Evolutionary conservation across 2,888 invertebrate species (phyloP), one percentile per base, ranked within the genome.

Genomic region (Cenopis cana): DNA sequence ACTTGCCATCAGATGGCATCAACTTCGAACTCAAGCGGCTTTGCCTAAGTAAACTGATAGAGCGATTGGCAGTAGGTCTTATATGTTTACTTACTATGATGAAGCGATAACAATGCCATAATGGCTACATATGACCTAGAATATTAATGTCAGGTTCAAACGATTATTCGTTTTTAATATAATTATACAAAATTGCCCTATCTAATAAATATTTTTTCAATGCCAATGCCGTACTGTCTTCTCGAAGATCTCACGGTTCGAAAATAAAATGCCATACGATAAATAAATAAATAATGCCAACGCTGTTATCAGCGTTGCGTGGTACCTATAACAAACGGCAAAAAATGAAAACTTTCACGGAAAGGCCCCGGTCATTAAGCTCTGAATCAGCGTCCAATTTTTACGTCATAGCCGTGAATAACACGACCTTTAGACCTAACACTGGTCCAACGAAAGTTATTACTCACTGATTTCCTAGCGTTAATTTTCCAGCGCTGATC

Each of bases 381-480:
- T 77, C 77, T 85, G 85, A 87, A 84, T 89, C 87, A 88, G 76
- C 66, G 71, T 69, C 74, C 70, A 80, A 72, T 68, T 81, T 81
- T 83, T 80, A 83, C 84, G 82, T 83, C 84, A 86, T 74, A 76
- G 66, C 52, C 70, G 79, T 85, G 82, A 84, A 83, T 84, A 85
- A 86, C 85, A 74, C 82, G 82, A 85, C 86, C 83, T 88, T 88
- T 82, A 73, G 67, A 49, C 80, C 77, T 11, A 36, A 52, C 38
- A 52, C 41, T 65, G 52, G 38, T 57, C 68, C 69, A 62, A 59
- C 50, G 62, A 67, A 72, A 62, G 57, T 68, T 66, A 52, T 68
- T 69, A 68, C 55, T 69, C 38, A 68, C 52, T 49, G 54, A 38
- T 67, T 62, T 46, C 17, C 17, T 62, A 29, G 24, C 36, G 41